phyloP scores from a whole-genome alignment of 2,113 vertebrate species.

The Perca flavescens region DNA sequence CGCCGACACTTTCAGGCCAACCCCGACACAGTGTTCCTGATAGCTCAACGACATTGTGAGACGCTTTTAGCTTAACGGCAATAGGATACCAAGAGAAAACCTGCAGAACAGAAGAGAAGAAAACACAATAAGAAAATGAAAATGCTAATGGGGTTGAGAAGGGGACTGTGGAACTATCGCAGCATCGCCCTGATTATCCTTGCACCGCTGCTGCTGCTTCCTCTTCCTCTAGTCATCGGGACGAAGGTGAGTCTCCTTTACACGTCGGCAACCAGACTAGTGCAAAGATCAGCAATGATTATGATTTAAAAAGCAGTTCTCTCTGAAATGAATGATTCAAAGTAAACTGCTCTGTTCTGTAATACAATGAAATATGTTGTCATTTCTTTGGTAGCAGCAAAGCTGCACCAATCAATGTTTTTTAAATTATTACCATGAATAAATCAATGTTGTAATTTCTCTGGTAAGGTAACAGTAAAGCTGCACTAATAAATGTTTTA shows the following conservation, averaged over 20 bases:
- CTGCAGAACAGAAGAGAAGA: background rate
- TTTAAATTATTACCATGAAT: no score
- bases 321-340: background rate
- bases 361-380: no score
- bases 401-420: no score
- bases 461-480: no score
- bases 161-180: constrained; percentile 45
- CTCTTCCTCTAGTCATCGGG: constrained; percentile 40
- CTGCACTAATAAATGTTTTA: no score
- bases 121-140: background rate
- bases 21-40: background rate
- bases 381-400: no score
- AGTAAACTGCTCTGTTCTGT: background rate
- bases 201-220: constrained; percentile 57
- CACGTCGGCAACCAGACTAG: background rate
- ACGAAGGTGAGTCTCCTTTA: constrained; percentile 51
- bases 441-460: no score
- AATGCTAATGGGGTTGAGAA: constrained; percentile 16
- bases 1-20: no score
- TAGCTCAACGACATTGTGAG: accelerated
- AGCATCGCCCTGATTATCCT: constrained; percentile 4
- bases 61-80: no score
- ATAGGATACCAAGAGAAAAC: background rate
- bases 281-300: background rate
- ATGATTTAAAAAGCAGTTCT: background rate